Conservation (phyloP, 2,113 vertebrate genomes). For the Ciconia stormi region DNA sequence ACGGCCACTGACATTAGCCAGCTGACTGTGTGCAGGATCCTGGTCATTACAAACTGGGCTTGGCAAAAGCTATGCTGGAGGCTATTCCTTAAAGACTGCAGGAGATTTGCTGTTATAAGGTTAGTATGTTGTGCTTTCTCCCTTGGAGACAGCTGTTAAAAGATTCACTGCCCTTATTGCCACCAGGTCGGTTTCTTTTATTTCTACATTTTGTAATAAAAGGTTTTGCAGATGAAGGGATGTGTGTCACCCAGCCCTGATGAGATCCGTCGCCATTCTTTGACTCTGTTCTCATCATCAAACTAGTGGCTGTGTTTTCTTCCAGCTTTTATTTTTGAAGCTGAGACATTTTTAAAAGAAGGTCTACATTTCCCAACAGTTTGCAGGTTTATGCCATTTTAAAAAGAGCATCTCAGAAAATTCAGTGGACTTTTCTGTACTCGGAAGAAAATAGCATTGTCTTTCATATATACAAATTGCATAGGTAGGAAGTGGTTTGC, state of each 20-base stretch:
- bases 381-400: not conserved
- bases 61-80: not conserved
- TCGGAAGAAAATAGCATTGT: not conserved
- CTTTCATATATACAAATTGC: not conserved
- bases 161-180: not conserved
- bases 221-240: not conserved
- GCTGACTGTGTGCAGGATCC: not conserved
- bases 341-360: not conserved
- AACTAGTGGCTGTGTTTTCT: not conserved
- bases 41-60: not conserved
- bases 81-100: not conserved
- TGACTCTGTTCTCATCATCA: not conserved
- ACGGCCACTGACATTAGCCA: not conserved
- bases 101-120: not conserved
- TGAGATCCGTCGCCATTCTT: not conserved
- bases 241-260: not conserved
- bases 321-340: not conserved
- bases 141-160: not conserved
- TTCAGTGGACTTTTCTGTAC: not conserved
- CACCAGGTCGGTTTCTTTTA: not conserved
- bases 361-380: not conserved
- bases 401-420: not conserved
- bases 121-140: not conserved
- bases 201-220: not conserved
- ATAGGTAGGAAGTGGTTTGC: not conserved